phyloP scores from a whole-genome alignment of 2,888 invertebrate species.

The Ernsta delagoae region DNA sequence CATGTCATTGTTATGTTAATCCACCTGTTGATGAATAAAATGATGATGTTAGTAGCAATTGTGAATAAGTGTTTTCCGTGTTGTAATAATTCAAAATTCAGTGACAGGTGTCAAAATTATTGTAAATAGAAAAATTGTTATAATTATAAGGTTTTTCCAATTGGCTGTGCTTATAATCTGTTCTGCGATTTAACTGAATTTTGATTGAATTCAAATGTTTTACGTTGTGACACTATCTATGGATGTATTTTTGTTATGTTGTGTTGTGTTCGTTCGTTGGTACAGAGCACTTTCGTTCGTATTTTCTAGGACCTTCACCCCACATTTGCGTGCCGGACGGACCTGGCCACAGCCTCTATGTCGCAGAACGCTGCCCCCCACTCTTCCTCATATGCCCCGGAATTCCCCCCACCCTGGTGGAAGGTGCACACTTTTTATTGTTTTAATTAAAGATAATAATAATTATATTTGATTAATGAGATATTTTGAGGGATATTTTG shows the following conservation, averaged over 20 bases:
- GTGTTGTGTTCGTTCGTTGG: not conserved
- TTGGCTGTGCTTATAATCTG: not conserved
- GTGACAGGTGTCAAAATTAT: not conserved
- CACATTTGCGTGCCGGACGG: slow-evolving; percentile 17
- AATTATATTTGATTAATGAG: too few species aligned
- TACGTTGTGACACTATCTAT: not conserved
- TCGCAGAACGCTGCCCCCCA: slow-evolving; percentile 30
- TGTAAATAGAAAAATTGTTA: not conserved
- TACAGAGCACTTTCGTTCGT: not conserved
- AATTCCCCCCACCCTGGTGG: slow-evolving; percentile 29
- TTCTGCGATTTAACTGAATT: not conserved
- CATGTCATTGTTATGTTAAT: not conserved
- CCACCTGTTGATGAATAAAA: not conserved
- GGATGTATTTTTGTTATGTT: not conserved
- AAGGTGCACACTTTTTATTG: slow-evolving; percentile 10
- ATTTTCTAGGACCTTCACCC: slow-evolving; percentile 24
- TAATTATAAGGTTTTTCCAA: not conserved
- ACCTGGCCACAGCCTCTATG: slow-evolving; percentile 14
- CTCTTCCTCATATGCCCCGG: slow-evolving; percentile 30
- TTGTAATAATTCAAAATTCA: not conserved
- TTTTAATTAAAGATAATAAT: too few species aligned
- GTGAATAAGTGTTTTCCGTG: not conserved
- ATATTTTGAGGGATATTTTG: too few species aligned
- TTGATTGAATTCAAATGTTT: not conserved
- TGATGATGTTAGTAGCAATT: not conserved